These are phyloP conservation scores for Petrocephalus schoutedeni DNA, from an alignment of 2,797 vertebrate genomes.

Conservation along the genomic window DNA sequence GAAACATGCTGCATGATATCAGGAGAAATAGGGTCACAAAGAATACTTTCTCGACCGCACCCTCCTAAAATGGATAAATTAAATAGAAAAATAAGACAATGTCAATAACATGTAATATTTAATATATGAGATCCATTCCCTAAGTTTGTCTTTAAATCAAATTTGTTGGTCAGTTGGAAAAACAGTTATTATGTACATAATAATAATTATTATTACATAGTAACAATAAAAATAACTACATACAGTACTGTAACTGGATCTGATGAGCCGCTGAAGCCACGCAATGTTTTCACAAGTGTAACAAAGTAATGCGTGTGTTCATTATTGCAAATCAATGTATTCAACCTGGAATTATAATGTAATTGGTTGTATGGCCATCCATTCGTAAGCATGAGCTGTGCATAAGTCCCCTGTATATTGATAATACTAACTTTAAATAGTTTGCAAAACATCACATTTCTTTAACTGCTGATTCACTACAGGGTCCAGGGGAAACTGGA, in stretches of 20 bases:
- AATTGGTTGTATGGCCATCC: background rate
- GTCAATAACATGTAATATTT: background rate
- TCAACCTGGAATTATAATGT: background rate
- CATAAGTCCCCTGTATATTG: background rate
- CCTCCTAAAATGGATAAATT: background rate
- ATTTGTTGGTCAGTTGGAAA: background rate
- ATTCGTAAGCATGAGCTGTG: background rate
- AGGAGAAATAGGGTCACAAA: background rate
- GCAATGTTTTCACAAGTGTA: background rate
- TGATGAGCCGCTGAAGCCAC: background rate
- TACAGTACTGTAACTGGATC: background rate
- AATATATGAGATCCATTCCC: background rate
- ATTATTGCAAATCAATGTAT: background rate
- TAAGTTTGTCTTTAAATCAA: background rate
- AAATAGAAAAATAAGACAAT: background rate
- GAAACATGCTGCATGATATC: background rate
- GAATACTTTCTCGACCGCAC: background rate
- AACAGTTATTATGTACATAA: background rate
- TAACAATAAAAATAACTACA: background rate
- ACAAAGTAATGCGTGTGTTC: background rate
- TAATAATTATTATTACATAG: background rate
- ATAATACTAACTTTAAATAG: background rate
- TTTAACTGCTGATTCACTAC: background rate
- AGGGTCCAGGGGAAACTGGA: background rate
- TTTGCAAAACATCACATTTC: background rate